A percentile compares a stretch with the other conserved stretches of the same genome.
Conservation (phyloP, 2,888 invertebrate species). For the Phrixothrix hirtus region DNA sequence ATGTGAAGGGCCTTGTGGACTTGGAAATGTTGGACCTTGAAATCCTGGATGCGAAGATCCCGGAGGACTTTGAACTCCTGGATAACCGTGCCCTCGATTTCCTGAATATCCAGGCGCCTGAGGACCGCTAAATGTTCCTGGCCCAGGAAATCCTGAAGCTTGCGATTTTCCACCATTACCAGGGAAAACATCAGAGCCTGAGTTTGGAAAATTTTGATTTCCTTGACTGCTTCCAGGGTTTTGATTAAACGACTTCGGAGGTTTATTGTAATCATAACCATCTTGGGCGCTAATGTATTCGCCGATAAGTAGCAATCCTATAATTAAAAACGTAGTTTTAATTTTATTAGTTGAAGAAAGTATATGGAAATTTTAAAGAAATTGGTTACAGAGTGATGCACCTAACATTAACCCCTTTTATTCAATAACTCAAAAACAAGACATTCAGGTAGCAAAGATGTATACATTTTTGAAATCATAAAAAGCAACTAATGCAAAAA, state of each 20-base stretch:
- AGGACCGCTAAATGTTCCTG: neutral
- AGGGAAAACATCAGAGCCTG: slow-evolving; percentile 40
- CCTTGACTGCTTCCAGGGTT: slow-evolving; percentile 26
- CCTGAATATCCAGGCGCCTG: slow-evolving; percentile 31
- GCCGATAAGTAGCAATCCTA: slow-evolving; percentile 4
- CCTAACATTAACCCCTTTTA: too few relatives aligned
- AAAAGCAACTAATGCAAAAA: too few relatives aligned
- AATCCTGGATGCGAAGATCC: slow-evolving; percentile 13
- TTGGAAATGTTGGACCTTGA: slow-evolving; percentile 11
- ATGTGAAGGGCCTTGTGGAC: slow-evolving; percentile 16
- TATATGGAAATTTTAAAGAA: too few relatives aligned
- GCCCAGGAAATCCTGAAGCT: too few relatives aligned
- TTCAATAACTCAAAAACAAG: too few relatives aligned
- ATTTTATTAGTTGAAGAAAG: too few relatives aligned
- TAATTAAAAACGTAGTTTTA: neutral
- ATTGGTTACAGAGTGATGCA: too few relatives aligned
- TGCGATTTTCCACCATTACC: slow-evolving; percentile 37
- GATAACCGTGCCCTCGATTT: neutral
- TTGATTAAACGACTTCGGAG: slow-evolving; percentile 61
- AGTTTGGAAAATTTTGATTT: slow-evolving; percentile 39
- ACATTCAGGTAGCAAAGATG: too few relatives aligned
- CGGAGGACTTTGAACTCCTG: slow-evolving; percentile 30
- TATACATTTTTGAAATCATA: too few relatives aligned
- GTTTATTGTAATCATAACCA: slow-evolving; percentile 76
- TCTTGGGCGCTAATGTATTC: slow-evolving; percentile 60